phyloP scores from a whole-genome alignment of 2,113 vertebrate species.

The Gasterosteus aculeatus region DNA sequence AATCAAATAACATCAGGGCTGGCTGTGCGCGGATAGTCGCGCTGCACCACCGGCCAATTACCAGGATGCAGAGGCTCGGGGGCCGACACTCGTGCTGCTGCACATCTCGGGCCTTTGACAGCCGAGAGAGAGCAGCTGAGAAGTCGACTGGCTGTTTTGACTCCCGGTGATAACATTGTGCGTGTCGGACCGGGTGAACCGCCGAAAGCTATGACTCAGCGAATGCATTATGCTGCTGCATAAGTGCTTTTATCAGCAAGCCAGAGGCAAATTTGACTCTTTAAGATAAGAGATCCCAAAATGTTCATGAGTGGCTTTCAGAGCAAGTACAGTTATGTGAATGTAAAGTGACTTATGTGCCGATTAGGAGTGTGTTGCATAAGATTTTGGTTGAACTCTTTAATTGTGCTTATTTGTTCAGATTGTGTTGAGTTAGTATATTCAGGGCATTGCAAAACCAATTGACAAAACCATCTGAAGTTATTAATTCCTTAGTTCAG shows the following conservation, averaged over 20 bases:
- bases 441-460: neutral
- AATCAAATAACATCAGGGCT: conserved; percentile 25
- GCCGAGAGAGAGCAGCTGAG: conserved; percentile 25
- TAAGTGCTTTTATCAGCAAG: conserved; percentile 37
- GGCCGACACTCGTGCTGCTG: neutral
- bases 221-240: conserved; percentile 4
- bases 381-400: conserved; percentile 8
- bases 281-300: conserved; percentile 46
- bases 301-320: conserved; percentile 46
- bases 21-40: neutral
- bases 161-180: conserved; percentile 8
- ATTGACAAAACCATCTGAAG: neutral
- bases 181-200: neutral
- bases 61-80: neutral
- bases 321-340: conserved; percentile 2
- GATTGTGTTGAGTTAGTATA: neutral
- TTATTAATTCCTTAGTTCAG: neutral
- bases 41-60: neutral
- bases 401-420: neutral
- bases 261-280: conserved; percentile 22
- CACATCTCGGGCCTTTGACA: conserved; percentile 34
- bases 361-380: neutral
- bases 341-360: conserved; percentile 12
- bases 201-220: conserved; percentile 23
- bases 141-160: conserved; percentile 13